Conservation (phyloP, 2,113 vertebrate genomes). For the Odocoileus hemionus region DNA sequence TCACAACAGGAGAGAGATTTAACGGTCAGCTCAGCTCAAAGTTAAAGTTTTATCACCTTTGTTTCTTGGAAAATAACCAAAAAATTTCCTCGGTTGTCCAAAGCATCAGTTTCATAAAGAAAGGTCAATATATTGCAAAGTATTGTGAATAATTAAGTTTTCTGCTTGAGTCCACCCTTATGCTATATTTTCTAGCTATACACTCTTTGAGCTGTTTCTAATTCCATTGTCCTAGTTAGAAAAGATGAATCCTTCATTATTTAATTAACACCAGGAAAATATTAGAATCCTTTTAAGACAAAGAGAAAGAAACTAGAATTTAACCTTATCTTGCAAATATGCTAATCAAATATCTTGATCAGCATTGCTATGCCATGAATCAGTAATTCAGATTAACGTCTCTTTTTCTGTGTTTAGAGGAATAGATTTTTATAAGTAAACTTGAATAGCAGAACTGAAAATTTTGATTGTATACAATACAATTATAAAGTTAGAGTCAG, state of each 20-base stretch:
- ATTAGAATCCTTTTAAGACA: neutral
- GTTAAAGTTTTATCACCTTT: neutral
- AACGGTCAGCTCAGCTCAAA: neutral
- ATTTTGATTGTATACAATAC: neutral
- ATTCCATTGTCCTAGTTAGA: neutral
- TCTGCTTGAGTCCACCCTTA: neutral
- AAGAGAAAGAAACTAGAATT: neutral
- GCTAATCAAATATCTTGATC: neutral
- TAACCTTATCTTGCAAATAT: neutral
- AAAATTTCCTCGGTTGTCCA: neutral
- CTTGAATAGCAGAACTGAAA: neutral
- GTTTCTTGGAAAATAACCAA: neutral
- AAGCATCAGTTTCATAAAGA: neutral
- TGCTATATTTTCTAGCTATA: neutral
- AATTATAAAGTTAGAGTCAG: constrained; percentile 13
- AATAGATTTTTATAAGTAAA: neutral
- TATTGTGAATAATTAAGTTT: neutral
- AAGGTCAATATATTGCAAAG: neutral
- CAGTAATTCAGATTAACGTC: neutral
- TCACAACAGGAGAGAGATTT: constrained; percentile 10
- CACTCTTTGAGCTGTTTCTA: neutral
- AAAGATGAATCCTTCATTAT: neutral
- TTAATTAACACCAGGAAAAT: neutral
- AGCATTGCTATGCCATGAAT: neutral
- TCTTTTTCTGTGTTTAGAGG: neutral